Evolutionary conservation across 2,888 invertebrate species (phyloP).

Genomic region (Neuroscelio doddi): DNA sequence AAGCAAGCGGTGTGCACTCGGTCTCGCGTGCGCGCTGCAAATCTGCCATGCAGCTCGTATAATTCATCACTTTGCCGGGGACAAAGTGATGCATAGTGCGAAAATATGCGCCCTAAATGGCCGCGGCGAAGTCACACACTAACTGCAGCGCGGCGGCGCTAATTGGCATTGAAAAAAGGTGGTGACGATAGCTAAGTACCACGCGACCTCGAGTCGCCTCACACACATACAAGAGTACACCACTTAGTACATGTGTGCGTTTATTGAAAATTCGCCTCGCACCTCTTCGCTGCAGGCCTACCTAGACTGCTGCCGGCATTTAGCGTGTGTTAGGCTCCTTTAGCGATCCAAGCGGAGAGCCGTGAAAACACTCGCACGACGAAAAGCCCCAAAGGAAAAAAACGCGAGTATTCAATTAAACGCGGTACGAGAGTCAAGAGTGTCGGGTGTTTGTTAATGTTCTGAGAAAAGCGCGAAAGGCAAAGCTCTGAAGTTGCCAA

Average conservation of each 20-base stretch:
- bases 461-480: background rate
- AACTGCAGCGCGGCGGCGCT: constrained; percentile 49
- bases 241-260: background rate
- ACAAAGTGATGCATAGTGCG: constrained; percentile 43
- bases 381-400: constrained; percentile 48
- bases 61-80: constrained; percentile 45
- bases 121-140: constrained; percentile 40
- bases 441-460: constrained; percentile 38
- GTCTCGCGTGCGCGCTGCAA: constrained; percentile 34
- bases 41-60: constrained; percentile 28
- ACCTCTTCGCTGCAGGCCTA: background rate
- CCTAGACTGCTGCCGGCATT: background rate
- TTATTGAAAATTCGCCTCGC: background rate
- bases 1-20: constrained; percentile 38
- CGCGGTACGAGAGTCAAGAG: constrained; percentile 17
- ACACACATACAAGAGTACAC: background rate
- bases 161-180: constrained; percentile 69
- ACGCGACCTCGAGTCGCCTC: background rate
- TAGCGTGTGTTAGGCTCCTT: background rate
- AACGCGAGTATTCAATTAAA: constrained; percentile 60
- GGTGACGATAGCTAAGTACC: constrained; percentile 62
- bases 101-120: constrained; percentile 37
- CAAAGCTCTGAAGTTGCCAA: background rate
- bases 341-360: background rate
- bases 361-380: background rate